Conservation (phyloP, 1,140 invertebrate species). For the Aporrectodea caliginosa region DNA sequence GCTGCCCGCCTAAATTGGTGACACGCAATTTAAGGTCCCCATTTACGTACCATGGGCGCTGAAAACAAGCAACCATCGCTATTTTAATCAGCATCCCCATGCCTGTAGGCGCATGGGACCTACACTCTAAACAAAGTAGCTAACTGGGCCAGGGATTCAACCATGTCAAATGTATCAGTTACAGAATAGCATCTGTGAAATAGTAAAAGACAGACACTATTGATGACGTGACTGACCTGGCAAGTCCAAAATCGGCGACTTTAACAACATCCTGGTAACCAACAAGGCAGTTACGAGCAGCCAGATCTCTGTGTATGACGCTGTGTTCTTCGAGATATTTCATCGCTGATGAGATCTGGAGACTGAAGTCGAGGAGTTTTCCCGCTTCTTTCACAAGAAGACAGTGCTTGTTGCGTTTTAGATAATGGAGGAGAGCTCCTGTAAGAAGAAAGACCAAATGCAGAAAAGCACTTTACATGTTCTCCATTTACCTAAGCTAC, state of each 20-base stretch:
- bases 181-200: too few relatives aligned
- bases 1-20: too few relatives aligned
- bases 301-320: slow-evolving; percentile 78
- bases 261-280: slow-evolving; percentile 90
- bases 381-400: slow-evolving; percentile 75
- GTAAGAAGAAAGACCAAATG: slow-evolving; percentile 26
- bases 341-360: slow-evolving; percentile 85
- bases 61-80: too few relatives aligned
- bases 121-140: too few relatives aligned
- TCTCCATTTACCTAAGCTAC: too few relatives aligned
- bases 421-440: slow-evolving; percentile 84
- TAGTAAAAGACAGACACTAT: neutral
- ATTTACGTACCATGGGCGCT: too few relatives aligned
- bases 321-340: slow-evolving; percentile 76
- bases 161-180: too few relatives aligned
- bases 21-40: too few relatives aligned
- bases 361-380: slow-evolving; percentile 84
- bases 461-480: too few relatives aligned
- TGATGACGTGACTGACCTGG: slow-evolving; percentile 73
- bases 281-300: slow-evolving; percentile 95
- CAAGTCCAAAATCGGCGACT: slow-evolving; percentile 93
- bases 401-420: slow-evolving; percentile 75
- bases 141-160: too few relatives aligned
- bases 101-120: too few relatives aligned
- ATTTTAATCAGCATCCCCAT: too few relatives aligned